These are phyloP conservation scores for Cairina moschata DNA, from an alignment of 2,113 vertebrate species.

Conservation along the genomic window DNA sequence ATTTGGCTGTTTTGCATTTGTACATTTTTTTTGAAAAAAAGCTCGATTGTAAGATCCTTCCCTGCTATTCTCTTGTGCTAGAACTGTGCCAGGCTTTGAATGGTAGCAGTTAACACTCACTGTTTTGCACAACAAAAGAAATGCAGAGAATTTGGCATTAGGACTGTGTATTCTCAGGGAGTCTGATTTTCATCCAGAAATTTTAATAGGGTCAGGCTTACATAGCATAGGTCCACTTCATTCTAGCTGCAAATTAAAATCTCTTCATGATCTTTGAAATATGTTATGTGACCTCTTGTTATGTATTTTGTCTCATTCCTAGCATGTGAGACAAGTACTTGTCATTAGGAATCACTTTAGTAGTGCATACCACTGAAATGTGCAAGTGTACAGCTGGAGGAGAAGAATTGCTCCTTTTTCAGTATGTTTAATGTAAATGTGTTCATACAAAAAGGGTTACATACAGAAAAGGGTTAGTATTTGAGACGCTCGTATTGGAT, in stretches of 20 bases:
- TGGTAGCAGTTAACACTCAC: not conserved
- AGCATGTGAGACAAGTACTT: not conserved
- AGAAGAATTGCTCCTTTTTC: not conserved
- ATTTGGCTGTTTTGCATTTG: not conserved
- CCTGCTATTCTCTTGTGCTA: not conserved
- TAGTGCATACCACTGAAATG: not conserved
- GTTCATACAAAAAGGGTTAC: not conserved
- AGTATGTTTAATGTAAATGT: not conserved
- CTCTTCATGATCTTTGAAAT: not conserved
- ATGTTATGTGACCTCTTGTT: not conserved
- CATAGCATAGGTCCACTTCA: not conserved
- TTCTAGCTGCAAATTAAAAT: not conserved
- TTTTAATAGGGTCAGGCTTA: not conserved
- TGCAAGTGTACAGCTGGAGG: not conserved
- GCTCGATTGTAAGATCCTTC: not conserved
- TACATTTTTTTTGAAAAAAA: not conserved
- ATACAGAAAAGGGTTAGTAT: not conserved
- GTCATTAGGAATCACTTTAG: not conserved
- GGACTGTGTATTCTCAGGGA: not conserved
- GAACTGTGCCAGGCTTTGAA: conserved; percentile 20
- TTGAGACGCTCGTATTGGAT: not conserved
- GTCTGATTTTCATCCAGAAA: not conserved
- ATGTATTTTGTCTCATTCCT: not conserved
- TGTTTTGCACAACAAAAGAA: not conserved
- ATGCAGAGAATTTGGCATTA: not conserved